Evolutionary conservation across 2,888 invertebrate species (phyloP).

Genomic region (Marronus borbonicus): DNA sequence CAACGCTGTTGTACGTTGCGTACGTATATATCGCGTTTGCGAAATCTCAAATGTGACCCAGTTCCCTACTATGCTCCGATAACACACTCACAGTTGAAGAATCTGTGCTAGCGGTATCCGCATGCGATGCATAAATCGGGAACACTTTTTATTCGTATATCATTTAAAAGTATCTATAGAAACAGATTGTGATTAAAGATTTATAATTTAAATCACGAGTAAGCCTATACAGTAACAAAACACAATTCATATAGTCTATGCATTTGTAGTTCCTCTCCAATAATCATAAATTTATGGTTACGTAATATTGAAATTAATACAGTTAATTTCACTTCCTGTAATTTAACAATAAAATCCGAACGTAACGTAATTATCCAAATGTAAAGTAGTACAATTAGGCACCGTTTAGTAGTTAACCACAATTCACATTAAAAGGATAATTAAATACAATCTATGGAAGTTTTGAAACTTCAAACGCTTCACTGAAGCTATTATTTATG

Average conservation of each 20-base stretch:
- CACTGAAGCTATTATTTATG: too few relatives aligned
- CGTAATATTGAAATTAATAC: neutral
- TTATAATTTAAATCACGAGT: neutral
- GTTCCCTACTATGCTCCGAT: constrained; percentile 21
- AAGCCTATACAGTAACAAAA: neutral
- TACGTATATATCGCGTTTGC: constrained; percentile 25
- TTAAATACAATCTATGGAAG: too few relatives aligned
- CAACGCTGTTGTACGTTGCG: constrained; percentile 15
- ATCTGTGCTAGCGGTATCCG: constrained; percentile 17
- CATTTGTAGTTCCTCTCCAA: neutral
- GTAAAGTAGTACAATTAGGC: neutral
- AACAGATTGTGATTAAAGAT: neutral
- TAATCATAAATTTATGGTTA: neutral
- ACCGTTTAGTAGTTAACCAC: neutral
- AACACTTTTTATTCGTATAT: neutral
- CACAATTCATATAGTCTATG: neutral
- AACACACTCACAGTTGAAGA: constrained; percentile 15
- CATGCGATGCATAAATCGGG: neutral
- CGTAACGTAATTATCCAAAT: neutral
- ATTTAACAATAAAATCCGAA: neutral
- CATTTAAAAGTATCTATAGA: neutral
- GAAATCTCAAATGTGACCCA: constrained; percentile 34
- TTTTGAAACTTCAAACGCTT: too few relatives aligned
- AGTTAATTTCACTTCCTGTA: constrained; percentile 13
- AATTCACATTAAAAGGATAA: too few relatives aligned